Base-by-base conservation (phyloP, 23 tunicate genomes). In the Aplidium turbinatum region DNA sequence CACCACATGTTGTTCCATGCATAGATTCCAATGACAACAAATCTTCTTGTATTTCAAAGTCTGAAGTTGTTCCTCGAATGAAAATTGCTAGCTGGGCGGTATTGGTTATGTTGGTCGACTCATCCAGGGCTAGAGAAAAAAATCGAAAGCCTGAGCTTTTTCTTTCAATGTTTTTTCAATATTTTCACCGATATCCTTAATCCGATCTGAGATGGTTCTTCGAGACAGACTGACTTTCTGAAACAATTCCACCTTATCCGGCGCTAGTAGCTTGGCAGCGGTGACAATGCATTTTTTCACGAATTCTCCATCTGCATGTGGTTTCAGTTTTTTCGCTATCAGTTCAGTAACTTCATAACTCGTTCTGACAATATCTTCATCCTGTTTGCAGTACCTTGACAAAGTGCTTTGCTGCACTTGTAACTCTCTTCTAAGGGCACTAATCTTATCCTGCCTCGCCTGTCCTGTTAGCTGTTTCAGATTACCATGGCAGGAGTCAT, bases 141-240 rank as follows among this genome's bases (percentile, higher is more conserved):
- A n/a, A 9, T 45, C 72, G 79, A 71, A 72, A 23, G n/a, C 19
- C 36, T 68, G 53, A 35, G 68, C 53, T 79, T 48, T 71, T 30
- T 72, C 57, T 58, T 81, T 81, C 69, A 70, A 53, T 60, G 67
- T 60, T 73, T 73, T 68, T 74, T 82, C 87, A 73, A 82, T 82
- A 73, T 82, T 31, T n/a, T 82, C 80, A 33, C 87, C 87, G 80
- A 82, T 73, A 21, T 73, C 86, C 74, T 63, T 3, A 72, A 82
- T 82, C 73, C 87, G 68, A 63, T 63, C 80, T 72, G 80, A 82
- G 47, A 82, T 56, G 62, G 87, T 82, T 53, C 78, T 72, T 58
- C 86, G 64, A 3, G 86, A 81, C 72, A 81, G 65, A 81, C 86
- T 81, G 25, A 81, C 72, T 72, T 71, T 72, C 63, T 81, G 69